phyloP scores from a whole-genome alignment of 2,888 invertebrate genomes.

The Watsonalla binaria region DNA sequence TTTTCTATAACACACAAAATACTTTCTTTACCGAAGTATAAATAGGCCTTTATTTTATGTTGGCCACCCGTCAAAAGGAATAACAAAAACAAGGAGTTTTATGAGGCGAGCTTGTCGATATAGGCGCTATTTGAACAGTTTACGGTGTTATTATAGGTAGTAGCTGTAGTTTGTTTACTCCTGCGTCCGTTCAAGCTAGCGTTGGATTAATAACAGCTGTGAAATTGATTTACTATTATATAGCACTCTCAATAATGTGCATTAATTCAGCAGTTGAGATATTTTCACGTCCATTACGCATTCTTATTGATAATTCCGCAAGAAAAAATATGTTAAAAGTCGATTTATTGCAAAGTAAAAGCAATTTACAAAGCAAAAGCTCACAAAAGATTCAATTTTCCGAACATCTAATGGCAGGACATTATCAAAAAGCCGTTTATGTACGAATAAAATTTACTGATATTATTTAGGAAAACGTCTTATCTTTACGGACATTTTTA shows the following conservation, averaged over 20 bases:
- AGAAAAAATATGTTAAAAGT: conserved; percentile 33
- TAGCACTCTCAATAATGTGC: conserved; percentile 14
- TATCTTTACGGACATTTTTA: conserved; percentile 70
- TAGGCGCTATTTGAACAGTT: conserved; percentile 39
- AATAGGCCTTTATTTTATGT: conserved; percentile 65
- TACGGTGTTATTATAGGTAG: conserved; percentile 36
- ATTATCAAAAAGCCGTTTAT: conserved; percentile 67
- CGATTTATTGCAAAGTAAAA: conserved; percentile 29
- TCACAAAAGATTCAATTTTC: conserved; percentile 51
- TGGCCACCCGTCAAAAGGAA: conserved; percentile 64
- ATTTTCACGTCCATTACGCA: conserved; percentile 23
- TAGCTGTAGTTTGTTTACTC: conserved; percentile 31
- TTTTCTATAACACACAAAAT: conserved; percentile 53
- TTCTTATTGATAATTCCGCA: conserved; percentile 18
- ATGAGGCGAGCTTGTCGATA: conserved; percentile 35
- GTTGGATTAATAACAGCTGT: conserved; percentile 27
- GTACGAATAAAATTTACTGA: conserved; percentile 59
- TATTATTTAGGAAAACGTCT: conserved; percentile 51
- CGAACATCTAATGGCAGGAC: conserved; percentile 59
- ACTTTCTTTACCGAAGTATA: conserved; percentile 61
- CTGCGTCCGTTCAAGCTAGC: conserved; percentile 26
- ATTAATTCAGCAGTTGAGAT: conserved; percentile 20
- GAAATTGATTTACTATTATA: conserved; percentile 24
- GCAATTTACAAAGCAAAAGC: conserved; percentile 38
- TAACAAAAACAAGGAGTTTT: conserved; percentile 58